A percentile compares a stretch with the other conserved stretches of the same genome.
phyloP scores from a whole-genome alignment of 2,113 vertebrate genomes.

The Sminthopsis crassicaudata region DNA sequence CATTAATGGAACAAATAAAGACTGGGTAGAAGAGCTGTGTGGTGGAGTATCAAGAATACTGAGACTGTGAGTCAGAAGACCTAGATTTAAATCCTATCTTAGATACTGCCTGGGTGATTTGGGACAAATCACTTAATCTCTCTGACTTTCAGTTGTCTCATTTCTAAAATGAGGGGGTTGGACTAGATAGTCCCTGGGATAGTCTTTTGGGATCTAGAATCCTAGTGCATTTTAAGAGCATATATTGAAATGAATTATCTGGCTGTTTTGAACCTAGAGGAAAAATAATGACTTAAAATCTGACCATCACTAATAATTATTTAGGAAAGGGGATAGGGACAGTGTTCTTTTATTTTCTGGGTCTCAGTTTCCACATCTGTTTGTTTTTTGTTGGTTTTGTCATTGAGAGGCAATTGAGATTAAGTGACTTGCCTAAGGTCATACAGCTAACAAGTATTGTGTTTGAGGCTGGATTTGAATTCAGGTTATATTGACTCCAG shows the following conservation, averaged over 20 bases:
- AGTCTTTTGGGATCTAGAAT: neutral
- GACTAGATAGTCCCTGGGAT: neutral
- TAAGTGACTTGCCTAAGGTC: too few species aligned
- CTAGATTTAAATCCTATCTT: neutral
- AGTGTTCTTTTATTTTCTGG: neutral
- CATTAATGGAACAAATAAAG: conserved; percentile 2
- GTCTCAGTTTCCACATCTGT: neutral
- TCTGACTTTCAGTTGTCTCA: neutral
- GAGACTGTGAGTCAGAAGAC: neutral
- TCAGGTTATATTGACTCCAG: too few species aligned
- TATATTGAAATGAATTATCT: neutral
- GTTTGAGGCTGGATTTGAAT: too few species aligned
- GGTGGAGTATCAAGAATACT: neutral
- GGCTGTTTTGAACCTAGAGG: neutral
- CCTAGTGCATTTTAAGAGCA: neutral
- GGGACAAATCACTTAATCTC: neutral
- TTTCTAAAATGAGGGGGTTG: neutral
- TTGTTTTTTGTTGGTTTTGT: too few species aligned
- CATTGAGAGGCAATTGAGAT: too few species aligned
- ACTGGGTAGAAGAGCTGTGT: neutral
- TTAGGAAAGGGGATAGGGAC: neutral
- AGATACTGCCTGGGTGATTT: neutral
- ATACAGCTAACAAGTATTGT: too few species aligned
- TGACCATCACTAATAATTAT: neutral
- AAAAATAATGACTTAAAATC: neutral